A percentile compares a stretch with the other conserved stretches of the same genome.
Evolutionary conservation across 37 sponge, comb jelly and placozoan species (phyloP).

Genomic region (Spongilla lacustris): DNA sequence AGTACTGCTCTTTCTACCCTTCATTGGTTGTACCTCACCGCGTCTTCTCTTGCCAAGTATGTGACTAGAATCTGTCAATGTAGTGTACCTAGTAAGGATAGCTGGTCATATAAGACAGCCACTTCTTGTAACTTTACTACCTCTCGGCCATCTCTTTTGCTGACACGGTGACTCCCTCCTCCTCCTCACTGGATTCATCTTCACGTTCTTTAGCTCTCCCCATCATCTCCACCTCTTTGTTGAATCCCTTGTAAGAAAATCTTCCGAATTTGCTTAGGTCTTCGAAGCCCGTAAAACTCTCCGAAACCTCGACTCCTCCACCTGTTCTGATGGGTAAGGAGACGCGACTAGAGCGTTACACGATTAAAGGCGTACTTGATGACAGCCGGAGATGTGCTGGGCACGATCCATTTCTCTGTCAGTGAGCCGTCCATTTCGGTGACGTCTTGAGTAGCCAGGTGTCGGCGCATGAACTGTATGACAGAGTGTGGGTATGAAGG

Average conservation of each 20-base stretch:
- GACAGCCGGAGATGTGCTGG: conserved; percentile 16
- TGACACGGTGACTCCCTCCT: conserved; percentile 49
- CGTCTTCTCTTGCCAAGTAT: conserved; percentile 30
- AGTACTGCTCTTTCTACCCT: background rate
- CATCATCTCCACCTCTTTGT: conserved; percentile 76
- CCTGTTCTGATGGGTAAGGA: background rate
- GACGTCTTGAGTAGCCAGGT: background rate
- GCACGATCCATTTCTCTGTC: conserved; percentile 74
- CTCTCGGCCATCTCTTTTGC: conserved; percentile 65
- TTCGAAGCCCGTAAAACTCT: conserved; percentile 59
- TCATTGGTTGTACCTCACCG: background rate
- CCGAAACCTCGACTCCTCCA: conserved; percentile 5
- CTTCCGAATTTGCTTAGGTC: conserved; percentile 67
- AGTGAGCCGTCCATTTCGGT: conserved; percentile 32
- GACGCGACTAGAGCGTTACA: background rate
- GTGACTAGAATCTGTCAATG: background rate
- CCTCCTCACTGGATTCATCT: conserved; percentile 29
- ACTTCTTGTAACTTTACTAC: conserved; percentile 11
- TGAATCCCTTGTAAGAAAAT: conserved; percentile 75
- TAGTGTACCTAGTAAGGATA: background rate
- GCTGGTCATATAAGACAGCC: background rate
- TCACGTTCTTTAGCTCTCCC: background rate
- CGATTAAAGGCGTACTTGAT: background rate
- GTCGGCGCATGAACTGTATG: conserved; percentile 78
- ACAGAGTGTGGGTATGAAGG: background rate